phyloP scores from a whole-genome alignment of 2,888 invertebrate species.

The Orgyia antiqua region DNA sequence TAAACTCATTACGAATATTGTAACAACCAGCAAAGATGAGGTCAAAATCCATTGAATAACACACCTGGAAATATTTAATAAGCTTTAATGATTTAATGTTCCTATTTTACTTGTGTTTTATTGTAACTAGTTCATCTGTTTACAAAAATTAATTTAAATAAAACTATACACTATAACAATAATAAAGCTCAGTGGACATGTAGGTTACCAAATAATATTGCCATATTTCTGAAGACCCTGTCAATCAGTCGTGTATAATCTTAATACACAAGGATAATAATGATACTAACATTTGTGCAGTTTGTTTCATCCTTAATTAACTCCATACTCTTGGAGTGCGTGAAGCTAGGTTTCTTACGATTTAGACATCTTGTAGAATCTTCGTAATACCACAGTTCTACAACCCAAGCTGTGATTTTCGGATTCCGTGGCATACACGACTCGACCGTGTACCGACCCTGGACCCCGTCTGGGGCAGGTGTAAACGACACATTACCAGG shows the following conservation, averaged over 20 bases:
- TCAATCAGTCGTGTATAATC: too few species aligned
- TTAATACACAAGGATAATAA: too few species aligned
- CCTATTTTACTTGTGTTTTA: background rate
- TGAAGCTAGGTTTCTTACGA: background rate
- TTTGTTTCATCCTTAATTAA: constrained; percentile 17
- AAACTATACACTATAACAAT: too few species aligned
- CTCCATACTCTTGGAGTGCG: constrained; percentile 13
- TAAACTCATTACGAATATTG: constrained; percentile 22
- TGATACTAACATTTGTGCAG: constrained; percentile 45
- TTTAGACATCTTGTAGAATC: background rate
- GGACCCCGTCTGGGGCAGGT: constrained; percentile 27
- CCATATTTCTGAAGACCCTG: too few species aligned
- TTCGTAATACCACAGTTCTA: constrained; percentile 21
- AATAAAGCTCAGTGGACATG: too few species aligned
- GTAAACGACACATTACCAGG: constrained; percentile 16
- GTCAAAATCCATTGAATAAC: constrained; percentile 41
- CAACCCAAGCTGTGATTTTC: constrained; percentile 28
- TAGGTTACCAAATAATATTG: too few species aligned
- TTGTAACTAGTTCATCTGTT: too few species aligned
- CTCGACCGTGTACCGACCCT: constrained; percentile 42
- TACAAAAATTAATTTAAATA: too few species aligned
- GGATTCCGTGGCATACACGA: constrained; percentile 33
- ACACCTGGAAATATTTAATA: constrained; percentile 33
- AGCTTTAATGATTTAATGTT: background rate
- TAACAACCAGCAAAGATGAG: constrained; percentile 50